These are phyloP conservation scores for Myodes glareolus DNA, from an alignment of 2,113 vertebrate genomes.

Conservation along the genomic window DNA sequence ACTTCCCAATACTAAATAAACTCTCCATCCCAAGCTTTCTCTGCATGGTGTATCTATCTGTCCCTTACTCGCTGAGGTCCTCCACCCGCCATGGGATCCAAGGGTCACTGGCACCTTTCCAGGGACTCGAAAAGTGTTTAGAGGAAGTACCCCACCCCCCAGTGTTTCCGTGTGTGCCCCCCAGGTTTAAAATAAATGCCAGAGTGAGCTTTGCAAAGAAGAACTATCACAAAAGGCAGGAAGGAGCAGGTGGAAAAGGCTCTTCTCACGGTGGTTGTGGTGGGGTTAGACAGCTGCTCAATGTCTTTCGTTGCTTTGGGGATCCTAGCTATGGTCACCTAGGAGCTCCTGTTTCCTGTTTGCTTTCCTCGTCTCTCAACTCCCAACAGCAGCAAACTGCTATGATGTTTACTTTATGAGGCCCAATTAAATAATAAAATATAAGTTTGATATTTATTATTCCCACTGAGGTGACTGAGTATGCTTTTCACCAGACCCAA, in stretches of 20 bases:
- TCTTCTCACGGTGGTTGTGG: background rate
- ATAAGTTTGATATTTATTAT: constrained; percentile 4
- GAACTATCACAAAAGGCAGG: background rate
- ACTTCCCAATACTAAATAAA: no score
- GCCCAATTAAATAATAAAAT: background rate
- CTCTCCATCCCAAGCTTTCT: no score
- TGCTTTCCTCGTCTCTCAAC: background rate
- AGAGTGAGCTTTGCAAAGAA: background rate
- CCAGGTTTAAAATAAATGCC: background rate
- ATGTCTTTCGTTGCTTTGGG: background rate
- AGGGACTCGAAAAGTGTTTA: background rate
- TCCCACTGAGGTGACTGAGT: background rate
- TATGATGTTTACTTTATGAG: background rate
- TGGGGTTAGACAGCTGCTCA: background rate
- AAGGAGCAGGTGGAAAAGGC: background rate
- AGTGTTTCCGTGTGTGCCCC: background rate
- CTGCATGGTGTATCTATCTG: no score
- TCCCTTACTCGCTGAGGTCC: no score
- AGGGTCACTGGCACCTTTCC: no score
- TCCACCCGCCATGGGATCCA: no score
- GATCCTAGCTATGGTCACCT: background rate
- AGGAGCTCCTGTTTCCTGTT: background rate
- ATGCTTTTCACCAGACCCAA: constrained; percentile 31
- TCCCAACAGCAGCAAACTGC: background rate
- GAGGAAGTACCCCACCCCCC: no score